These are phyloP conservation scores for Sebastiscus albofasciatus DNA, from an alignment of 2,797 vertebrate species.

Conservation along the genomic window DNA sequence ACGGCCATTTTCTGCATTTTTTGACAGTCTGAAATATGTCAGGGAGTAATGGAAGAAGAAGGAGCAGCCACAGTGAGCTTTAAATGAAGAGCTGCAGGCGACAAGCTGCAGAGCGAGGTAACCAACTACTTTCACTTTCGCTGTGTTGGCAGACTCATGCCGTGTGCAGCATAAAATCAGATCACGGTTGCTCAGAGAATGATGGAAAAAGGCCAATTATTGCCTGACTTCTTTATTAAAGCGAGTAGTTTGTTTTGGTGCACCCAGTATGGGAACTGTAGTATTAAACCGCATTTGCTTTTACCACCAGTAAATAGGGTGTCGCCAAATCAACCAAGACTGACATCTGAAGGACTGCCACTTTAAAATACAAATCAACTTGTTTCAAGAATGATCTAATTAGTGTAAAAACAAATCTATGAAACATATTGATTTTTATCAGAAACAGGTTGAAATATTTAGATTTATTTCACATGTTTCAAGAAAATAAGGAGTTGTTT, in stretches of 20 bases:
- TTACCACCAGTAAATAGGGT: background rate
- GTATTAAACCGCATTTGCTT: background rate
- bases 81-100: background rate
- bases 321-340: background rate
- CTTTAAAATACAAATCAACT: background rate
- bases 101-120: background rate
- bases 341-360: background rate
- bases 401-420: background rate
- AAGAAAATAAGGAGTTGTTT: background rate
- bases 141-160: background rate
- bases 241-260: no score
- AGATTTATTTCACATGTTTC: background rate
- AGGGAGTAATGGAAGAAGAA: background rate
- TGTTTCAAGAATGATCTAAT: background rate
- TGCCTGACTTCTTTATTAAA: background rate
- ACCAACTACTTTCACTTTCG: background rate
- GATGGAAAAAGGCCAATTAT: background rate
- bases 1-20: no score
- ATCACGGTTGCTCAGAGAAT: background rate
- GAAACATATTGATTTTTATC: background rate
- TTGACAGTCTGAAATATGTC: background rate
- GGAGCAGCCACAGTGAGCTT: background rate
- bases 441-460: background rate
- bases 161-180: background rate
- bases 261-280: background rate